Base-by-base conservation (phyloP, 92 coral and sea anemone genomes). In the Epizoanthus stellaris region DNA sequence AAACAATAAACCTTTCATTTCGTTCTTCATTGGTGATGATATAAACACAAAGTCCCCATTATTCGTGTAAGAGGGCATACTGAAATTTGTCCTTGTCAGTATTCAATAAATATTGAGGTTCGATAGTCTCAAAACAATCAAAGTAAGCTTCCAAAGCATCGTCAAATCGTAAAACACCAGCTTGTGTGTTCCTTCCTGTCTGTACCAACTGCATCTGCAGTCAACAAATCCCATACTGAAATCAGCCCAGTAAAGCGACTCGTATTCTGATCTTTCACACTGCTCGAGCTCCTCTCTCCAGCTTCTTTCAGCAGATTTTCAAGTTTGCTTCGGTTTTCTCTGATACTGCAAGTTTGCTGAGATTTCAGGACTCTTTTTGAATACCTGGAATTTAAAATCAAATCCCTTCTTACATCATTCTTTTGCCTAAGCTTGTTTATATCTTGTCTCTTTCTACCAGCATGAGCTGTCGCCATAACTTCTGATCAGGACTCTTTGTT, bases 51-150 rank as follows among this genome's bases (percentile, higher is more conserved):
- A 49, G 34, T 10, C 80, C 56, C 59, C 80, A 42, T 40, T 53
- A 65, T 3, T 47, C 34, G 17, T 75, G 80, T 16, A 47, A 6
- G 16, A 75, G 63, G 39, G 80, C 61, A 13, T 42, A 12, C 16
- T 19, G 9, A 4, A 75, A 75, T 15, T 75, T 75, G 21, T 47
- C 63, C 38, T 75, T 75, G 11, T 75, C 61, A 11, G 80, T 42
- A 39, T 47, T 75, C 34, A 75, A 3, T 52, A 52, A 75, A 11
- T 59, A 63, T 75, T 0, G 38, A 2, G 7, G 3, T 13, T 52
- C 39, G 36, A 30, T 30, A 2, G 36, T 30, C 36, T 30, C 36
- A 30, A 30, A 30, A 30, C 36, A 30, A 73, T 75, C 61, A 11
- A 57, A 57, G 61, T 57, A 57, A 57, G 61, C 61, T 57, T 5